Evolutionary conservation across 92 coral and sea anemone genomes (phyloP).

Genomic region (Epizoanthus illoricatus): DNA sequence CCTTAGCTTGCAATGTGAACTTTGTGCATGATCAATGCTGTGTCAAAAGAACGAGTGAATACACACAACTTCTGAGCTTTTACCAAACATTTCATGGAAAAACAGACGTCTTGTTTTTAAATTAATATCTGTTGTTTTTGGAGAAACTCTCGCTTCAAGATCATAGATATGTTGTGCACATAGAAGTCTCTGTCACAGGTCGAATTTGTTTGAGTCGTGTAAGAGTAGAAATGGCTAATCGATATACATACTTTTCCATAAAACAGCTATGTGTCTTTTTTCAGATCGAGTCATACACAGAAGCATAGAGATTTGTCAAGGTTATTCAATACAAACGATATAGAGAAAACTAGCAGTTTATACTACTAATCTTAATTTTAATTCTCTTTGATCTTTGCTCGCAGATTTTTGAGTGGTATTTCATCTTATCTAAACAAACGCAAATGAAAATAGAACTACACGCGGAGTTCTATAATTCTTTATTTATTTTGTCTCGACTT

Average conservation of each 20-base stretch:
- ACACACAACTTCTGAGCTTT: neutral
- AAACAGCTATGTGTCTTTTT: neutral
- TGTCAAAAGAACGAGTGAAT: neutral
- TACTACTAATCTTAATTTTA: neutral
- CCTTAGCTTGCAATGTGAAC: neutral
- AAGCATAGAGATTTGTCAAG: neutral
- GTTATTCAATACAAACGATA: neutral
- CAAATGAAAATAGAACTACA: slow-evolving; percentile 41
- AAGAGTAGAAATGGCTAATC: neutral
- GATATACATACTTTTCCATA: neutral
- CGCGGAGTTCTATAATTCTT: slow-evolving; percentile 39
- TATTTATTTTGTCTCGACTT: slow-evolving; percentile 47
- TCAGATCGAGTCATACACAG: too few species aligned
- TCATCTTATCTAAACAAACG: slow-evolving; percentile 58
- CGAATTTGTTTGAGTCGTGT: neutral
- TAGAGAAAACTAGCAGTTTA: slow-evolving; percentile 12
- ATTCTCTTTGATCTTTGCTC: slow-evolving; percentile 32
- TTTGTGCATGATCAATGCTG: too few species aligned
- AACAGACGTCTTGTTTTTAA: slow-evolving; percentile 11
- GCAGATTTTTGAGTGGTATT: slow-evolving; percentile 42
- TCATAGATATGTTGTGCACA: slow-evolving; percentile 1
- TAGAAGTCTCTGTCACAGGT: neutral
- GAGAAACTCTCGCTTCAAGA: neutral
- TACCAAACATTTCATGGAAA: neutral
- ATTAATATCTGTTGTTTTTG: slow-evolving; percentile 2